Base-by-base conservation (phyloP, 2,113 vertebrate species). In the Apistogramma diplotaenia region DNA sequence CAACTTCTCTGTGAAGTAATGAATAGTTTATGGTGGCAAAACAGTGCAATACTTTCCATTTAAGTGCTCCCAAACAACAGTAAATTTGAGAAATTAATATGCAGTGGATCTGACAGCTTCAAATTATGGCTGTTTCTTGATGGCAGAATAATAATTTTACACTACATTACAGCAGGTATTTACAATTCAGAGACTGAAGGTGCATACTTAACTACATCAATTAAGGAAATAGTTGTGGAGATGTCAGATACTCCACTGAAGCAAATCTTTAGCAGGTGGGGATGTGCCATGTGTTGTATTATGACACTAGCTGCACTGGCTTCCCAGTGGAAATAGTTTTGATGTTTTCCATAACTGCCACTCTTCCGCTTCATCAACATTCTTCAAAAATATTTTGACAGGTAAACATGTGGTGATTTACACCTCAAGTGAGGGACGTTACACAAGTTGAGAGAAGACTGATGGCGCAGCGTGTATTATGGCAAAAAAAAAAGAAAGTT, bases 171-270 rank as follows among this genome's bases (percentile, higher is more conserved):
- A 27, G 90, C 83, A 90, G 89, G 88, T 93, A 93, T 87, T 89
- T 84, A 85, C 89, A 89, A 91, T 71, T 81, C 82, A 80, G 86
- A 89, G 84, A 86, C 59, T 87, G 85, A 40, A 83, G 91, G 57
- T 86, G 90, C 89, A 78, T 90, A 84, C 91, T 92, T 94, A 94
- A 94, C 85, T 89, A 89, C 86, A 83, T 94, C 93, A 95, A 95
- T 94, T 95, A 94, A 93, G 83, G 57, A 90, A 91, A 88, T 90
- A 86, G 75, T 92, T 86, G 90, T 73, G 87, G 85, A 92, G 91
- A 91, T 94, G 92, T 95, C 92, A 88, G 91, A 91, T 93, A 94
- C 93, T 94, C 90, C 91, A 93, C 62, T 91, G 93, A 93, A 94
- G 89, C 94, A 89, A 82, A 89, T 92, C 91, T 85, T 82, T 31